Evolutionary conservation across 2,113 vertebrate genomes (phyloP).

Genomic region (Zosterops borbonicus): DNA sequence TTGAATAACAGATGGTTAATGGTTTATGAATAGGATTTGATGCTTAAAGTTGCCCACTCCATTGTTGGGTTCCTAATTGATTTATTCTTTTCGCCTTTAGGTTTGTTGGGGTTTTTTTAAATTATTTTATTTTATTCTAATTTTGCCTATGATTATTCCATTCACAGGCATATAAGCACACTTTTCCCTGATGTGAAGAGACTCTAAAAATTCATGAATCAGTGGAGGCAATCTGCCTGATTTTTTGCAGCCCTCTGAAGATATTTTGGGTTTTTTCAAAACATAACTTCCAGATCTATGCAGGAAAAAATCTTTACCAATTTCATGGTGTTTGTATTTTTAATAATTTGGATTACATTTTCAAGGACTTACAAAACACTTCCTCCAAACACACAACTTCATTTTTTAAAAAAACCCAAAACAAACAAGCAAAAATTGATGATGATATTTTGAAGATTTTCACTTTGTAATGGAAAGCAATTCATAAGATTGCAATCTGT

Average conservation of each 20-base stretch:
- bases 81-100: neutral
- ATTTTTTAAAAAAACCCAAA: fast-evolving
- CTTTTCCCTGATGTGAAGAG: neutral
- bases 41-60: neutral
- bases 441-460: neutral
- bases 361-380: neutral
- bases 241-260: neutral
- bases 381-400: neutral
- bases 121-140: neutral
- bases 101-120: neutral
- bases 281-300: neutral
- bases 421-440: neutral
- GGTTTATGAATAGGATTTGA: neutral
- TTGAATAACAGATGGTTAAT: neutral
- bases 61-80: neutral
- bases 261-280: neutral
- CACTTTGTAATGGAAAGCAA: neutral
- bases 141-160: neutral
- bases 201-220: neutral
- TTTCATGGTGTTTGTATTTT: neutral
- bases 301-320: neutral
- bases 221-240: neutral
- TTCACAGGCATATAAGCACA: neutral
- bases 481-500: neutral
- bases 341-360: neutral